Evolutionary conservation across 2,888 invertebrate species (phyloP), one percentile per base, ranked within the genome.

Genomic region (Ariolimax columbianus): DNA sequence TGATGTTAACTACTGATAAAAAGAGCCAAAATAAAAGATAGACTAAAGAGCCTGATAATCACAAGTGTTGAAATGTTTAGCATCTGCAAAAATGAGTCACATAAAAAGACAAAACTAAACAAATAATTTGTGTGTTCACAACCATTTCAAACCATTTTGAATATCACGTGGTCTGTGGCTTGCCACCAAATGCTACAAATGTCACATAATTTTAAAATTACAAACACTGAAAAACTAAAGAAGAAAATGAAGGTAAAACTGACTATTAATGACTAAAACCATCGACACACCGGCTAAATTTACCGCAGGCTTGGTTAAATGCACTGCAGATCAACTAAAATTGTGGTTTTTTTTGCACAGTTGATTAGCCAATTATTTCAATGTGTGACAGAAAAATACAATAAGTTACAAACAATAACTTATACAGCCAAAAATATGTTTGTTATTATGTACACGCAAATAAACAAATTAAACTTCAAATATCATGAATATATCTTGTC

Each of bases 111-210:
- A 63, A 70, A 38, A 36, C 23, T 19, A 38, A 19, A 19, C 1
- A 70, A 6, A 70, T 33, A 23, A 70, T 38, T 70, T 19, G 3
- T 19, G 11, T 38, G 19, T 19, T 36, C 38, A 70, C 36, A 70
- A 70, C 30, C 66, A 66, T 30, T 2, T 3, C 9, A 30, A 66
- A 66, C 1, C 3, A 4, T 36, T 19, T 19, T 14, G 70, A 70
- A 70, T 70, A 70, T 70, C 70, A 70, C 38, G 19, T 70, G 70
- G 70, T 70, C 36, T 70, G 38, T 70, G 23, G 38, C 70, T 30
- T 9, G 70, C 36, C 70, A 70, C 36, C 0, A 70, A 36, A 38
- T 4, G 36, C 3, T 4, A n/a, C 36, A 70, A 23, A 14, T 38
- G 4, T 36, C 7, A 38, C 19, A 33, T 19, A 36, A 70, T 38